phyloP scores from a whole-genome alignment of 2,888 invertebrate species.

The Sinelater perroti region DNA sequence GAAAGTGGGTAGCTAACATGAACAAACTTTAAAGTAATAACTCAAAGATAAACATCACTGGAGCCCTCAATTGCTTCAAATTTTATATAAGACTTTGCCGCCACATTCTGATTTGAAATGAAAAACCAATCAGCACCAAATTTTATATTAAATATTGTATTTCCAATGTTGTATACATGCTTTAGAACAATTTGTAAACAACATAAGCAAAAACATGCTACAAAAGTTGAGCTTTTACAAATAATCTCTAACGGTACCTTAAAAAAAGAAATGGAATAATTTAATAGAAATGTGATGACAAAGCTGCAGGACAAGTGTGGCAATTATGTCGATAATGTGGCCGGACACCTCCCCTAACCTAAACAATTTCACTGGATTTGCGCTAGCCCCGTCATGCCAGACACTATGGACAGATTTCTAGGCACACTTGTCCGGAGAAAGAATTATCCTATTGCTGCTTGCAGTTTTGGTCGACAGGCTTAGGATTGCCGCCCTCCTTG shows the following conservation, averaged over 20 bases:
- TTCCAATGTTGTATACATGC: slow-evolving; percentile 21
- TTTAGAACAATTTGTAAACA: slow-evolving; percentile 24
- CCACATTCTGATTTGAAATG: no score
- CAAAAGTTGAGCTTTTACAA: slow-evolving; percentile 24
- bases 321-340: background rate
- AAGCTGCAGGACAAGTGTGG: slow-evolving; percentile 5
- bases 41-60: no score
- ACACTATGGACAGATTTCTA: no score
- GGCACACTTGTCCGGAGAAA: slow-evolving; percentile 5
- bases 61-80: no score
- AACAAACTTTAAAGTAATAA: no score
- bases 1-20: no score
- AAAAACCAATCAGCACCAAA: no score
- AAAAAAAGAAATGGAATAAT: slow-evolving; percentile 17
- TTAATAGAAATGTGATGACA: slow-evolving; percentile 17
- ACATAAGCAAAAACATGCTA: slow-evolving; percentile 28
- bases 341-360: background rate
- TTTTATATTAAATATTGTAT: slow-evolving; percentile 26
- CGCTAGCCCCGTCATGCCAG: no score
- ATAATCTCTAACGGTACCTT: slow-evolving; percentile 17
- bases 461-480: slow-evolving; percentile 52
- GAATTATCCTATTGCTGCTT: slow-evolving; percentile 54
- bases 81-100: no score
- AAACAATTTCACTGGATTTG: background rate
- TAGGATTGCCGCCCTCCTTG: slow-evolving; percentile 45